Percentiles rank a stretch among this genome's conserved stretches.
Conservation (phyloP, 2,113 vertebrate species). For the Nesogale talazaci region DNA sequence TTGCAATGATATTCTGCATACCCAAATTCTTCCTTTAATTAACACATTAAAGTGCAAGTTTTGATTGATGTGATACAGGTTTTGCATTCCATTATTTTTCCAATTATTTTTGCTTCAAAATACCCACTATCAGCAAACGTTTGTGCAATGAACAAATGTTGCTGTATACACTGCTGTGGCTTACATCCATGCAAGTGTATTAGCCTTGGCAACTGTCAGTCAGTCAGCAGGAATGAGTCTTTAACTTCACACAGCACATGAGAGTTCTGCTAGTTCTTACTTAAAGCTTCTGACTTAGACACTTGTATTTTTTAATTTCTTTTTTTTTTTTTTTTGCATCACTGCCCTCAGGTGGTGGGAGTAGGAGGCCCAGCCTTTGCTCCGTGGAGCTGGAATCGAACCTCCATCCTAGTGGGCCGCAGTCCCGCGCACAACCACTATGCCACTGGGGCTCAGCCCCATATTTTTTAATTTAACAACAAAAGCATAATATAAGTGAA, state of each 20-base stretch:
- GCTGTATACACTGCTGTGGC: not conserved
- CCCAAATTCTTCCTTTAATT: slow-evolving; percentile 51
- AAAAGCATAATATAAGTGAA: not conserved
- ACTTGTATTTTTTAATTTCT: not conserved
- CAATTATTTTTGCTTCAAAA: slow-evolving; percentile 43
- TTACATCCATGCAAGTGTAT: not conserved
- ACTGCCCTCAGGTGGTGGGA: too few relatives aligned
- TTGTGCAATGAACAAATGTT: not conserved
- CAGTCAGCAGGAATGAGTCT: not conserved
- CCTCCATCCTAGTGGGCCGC: too few relatives aligned
- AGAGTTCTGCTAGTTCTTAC: not conserved
- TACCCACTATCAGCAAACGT: slow-evolving; percentile 49
- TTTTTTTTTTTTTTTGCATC: too few relatives aligned
- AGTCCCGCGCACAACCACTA: too few relatives aligned
- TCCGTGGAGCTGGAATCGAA: too few relatives aligned
- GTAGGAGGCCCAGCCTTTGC: too few relatives aligned
- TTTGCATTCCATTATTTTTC: slow-evolving; percentile 58
- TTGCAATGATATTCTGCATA: slow-evolving; percentile 53
- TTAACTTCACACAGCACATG: not conserved
- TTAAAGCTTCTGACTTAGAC: slow-evolving; percentile 9
- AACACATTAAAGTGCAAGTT: slow-evolving; percentile 37
- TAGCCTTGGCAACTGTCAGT: not conserved
- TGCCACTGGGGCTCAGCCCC: too few relatives aligned
- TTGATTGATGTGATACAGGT: slow-evolving; percentile 26
- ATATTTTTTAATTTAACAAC: not conserved